These are phyloP conservation scores for Ooceraea biroi DNA, from an alignment of 1,140 invertebrate species.

Conservation along the genomic window DNA sequence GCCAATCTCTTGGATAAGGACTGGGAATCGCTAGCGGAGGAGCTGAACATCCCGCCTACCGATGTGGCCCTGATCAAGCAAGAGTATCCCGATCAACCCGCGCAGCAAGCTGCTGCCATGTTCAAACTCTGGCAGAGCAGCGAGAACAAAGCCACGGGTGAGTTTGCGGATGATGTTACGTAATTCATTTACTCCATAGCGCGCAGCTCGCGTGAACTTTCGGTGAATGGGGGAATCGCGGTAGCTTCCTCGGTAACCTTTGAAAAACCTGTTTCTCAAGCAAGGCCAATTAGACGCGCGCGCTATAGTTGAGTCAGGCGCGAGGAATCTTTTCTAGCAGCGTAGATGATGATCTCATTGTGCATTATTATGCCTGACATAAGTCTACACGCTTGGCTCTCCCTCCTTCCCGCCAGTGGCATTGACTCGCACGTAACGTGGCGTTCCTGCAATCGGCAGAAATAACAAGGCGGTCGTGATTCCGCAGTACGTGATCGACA, in stretches of 20 bases:
- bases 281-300: conserved; percentile 79
- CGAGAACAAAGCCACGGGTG: conserved; percentile 92
- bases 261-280: conserved; percentile 71
- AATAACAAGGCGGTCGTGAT: conserved; percentile 73
- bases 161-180: conserved; percentile 61
- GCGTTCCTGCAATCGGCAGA: conserved; percentile 78
- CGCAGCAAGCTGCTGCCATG: conserved; percentile 97
- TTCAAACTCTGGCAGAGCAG: conserved; percentile 94
- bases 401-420: conserved; percentile 68
- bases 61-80: conserved; percentile 95
- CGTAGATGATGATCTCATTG: conserved; percentile 84
- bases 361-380: conserved; percentile 83
- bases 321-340: conserved; percentile 83
- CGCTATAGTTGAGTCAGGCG: conserved; percentile 80
- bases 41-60: conserved; percentile 94
- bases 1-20: conserved; percentile 96
- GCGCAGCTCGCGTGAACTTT: conserved; percentile 8
- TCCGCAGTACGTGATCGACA: conserved; percentile 50
- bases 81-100: conserved; percentile 93
- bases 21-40: conserved; percentile 95
- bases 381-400: conserved; percentile 76
- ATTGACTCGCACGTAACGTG: conserved; percentile 72
- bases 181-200: conserved; percentile 19
- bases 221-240: conserved; percentile 21
- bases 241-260: conserved; percentile 26